Base-by-base conservation (phyloP, 2,888 invertebrate genomes). In the Epistrophe eligans region DNA sequence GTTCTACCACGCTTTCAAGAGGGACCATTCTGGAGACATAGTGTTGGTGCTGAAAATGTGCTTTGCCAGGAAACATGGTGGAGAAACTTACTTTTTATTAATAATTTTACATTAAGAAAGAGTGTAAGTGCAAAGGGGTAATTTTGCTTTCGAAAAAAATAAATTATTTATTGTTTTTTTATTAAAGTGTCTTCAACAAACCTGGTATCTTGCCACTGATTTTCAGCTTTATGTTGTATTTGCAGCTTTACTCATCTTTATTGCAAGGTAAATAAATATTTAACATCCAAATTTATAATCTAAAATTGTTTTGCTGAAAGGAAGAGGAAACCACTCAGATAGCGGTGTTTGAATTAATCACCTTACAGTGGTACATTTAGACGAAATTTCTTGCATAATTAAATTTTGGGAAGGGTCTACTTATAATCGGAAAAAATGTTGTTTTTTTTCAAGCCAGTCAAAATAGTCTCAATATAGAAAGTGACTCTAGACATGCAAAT, bases 11-110 rank as follows among this genome's bases (percentile, higher is more conserved):
- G 92, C 28, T 77, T 92, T 7, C 92, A 92, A 72, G 89, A 91
- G 32, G 94, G 94, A 17, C 94, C 93, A 0, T 89, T 92, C 10
- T 94, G 93, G 93, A 89, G 90, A 0, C 91, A 91, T 62, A 50
- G 90, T 4, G 85, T 89, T 0, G 91, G 91, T 40, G 89, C 91
- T 6, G 91, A 93, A 79, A 90, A 92, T 5, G 81, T 89, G 0
- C 91, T 92, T 80, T 93, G 93, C 81, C 90, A 91, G 0, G 89
- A 89, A 35, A 90, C 91, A 85, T 93, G 93, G 93, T 93, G 93
- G 93, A 89, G 90, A 45, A 93, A 93, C 88, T 76, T 93, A 1
- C 88, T 93, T 5, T 92, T 91, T 76, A 87, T 93, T 32, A 92
- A 92, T 79, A 93, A 93, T 83, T 91, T 91, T 83, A 89, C 91